Evolutionary conservation across 2,797 vertebrate genomes (phyloP).

Genomic region (Danio jaintianensis): DNA sequence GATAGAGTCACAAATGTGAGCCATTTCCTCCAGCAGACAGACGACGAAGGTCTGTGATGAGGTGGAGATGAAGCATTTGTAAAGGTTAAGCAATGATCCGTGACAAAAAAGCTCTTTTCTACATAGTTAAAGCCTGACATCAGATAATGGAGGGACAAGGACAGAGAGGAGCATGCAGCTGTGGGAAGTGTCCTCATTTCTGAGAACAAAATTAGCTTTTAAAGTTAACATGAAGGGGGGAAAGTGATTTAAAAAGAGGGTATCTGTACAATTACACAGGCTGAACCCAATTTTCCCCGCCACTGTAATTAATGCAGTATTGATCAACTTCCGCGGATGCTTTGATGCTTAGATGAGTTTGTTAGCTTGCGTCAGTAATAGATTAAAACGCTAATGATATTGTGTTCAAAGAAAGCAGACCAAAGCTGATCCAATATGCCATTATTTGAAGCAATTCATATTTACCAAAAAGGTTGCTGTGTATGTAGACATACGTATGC

Average conservation of each 20-base stretch:
- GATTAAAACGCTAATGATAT: conserved; percentile 32
- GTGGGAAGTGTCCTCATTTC: conserved; percentile 42
- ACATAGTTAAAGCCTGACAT: conserved; percentile 64
- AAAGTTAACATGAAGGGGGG: conserved; percentile 38
- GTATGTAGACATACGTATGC: neutral
- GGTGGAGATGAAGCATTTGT: conserved; percentile 52
- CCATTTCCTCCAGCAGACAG: conserved; percentile 50
- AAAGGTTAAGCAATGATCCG: conserved; percentile 65
- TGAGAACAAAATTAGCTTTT: conserved; percentile 52
- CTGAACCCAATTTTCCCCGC: conserved; percentile 37
- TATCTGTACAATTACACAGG: conserved; percentile 47
- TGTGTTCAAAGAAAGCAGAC: conserved; percentile 31
- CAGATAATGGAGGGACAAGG: conserved; percentile 58
- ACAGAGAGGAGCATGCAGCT: conserved; percentile 45
- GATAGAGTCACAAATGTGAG: conserved; percentile 70
- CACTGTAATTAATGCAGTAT: conserved; percentile 51
- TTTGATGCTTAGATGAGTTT: conserved; percentile 39
- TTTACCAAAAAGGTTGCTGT: conserved; percentile 10
- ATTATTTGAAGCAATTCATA: conserved; percentile 25
- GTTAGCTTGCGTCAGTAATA: neutral
- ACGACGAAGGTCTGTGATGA: conserved; percentile 51
- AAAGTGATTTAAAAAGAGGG: conserved; percentile 48
- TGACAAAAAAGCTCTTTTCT: conserved; percentile 63
- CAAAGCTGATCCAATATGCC: conserved; percentile 39
- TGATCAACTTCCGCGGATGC: conserved; percentile 37